A percentile compares a stretch with the other conserved stretches of the same genome.
These are phyloP conservation scores for Rhynchopsitta pachyrhyncha DNA, from an alignment of 2,113 vertebrate genomes.

Conservation along the genomic window DNA sequence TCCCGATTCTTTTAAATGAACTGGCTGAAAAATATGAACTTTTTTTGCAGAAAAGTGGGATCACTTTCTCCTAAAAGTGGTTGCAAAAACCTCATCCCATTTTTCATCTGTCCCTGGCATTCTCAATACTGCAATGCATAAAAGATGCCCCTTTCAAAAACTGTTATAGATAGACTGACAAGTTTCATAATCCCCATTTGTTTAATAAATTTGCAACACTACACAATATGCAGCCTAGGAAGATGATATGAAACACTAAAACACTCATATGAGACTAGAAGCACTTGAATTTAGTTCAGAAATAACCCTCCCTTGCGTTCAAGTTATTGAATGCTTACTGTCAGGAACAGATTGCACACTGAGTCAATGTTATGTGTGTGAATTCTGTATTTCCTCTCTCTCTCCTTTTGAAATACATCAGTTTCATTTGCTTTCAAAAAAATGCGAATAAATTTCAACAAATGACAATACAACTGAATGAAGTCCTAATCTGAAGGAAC, in stretches of 20 bases:
- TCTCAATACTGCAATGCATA: neutral
- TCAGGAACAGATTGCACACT: neutral
- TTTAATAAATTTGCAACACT: neutral
- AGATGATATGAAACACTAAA: neutral
- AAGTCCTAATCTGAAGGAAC: neutral
- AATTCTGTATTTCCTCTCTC: neutral
- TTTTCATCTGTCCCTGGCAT: neutral
- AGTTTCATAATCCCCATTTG: neutral
- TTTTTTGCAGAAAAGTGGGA: neutral
- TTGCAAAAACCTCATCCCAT: neutral
- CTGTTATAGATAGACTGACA: neutral
- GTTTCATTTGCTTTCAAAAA: neutral
- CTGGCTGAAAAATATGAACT: neutral
- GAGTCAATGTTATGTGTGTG: neutral
- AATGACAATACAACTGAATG: neutral
- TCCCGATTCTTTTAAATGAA: neutral
- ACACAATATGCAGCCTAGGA: neutral
- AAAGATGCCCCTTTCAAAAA: neutral
- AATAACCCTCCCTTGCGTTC: neutral
- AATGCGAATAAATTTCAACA: neutral
- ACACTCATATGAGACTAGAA: neutral
- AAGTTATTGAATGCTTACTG: neutral
- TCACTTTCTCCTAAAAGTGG: neutral
- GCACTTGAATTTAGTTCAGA: neutral
- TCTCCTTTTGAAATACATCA: neutral